Percentiles rank a stretch among this genome's conserved stretches.
phyloP scores from a whole-genome alignment of 2,888 invertebrate genomes.

The Chrysolina americana region DNA sequence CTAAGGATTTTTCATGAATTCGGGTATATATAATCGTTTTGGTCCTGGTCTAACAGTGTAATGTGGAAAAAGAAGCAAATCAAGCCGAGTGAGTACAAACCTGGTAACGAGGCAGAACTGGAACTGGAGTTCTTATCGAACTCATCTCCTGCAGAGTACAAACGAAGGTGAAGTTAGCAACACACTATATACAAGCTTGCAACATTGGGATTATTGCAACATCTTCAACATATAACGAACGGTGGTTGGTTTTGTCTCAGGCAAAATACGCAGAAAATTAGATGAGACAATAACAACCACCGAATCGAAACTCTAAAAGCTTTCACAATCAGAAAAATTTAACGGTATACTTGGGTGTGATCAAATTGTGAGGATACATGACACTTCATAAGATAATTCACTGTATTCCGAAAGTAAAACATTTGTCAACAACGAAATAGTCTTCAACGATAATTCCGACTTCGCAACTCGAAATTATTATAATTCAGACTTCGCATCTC shows the following conservation, averaged over 20 bases:
- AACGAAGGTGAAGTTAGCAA: slow-evolving; percentile 60
- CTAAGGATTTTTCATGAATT: too few relatives aligned
- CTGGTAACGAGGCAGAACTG: slow-evolving; percentile 79
- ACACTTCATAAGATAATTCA: neutral
- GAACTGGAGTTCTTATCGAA: slow-evolving; percentile 81
- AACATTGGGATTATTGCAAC: slow-evolving; percentile 34
- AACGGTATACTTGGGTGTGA: neutral
- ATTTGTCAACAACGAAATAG: too few relatives aligned
- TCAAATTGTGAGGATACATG: neutral
- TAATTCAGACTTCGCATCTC: too few relatives aligned
- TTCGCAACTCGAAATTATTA: too few relatives aligned
- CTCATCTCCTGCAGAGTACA: slow-evolving; percentile 73
- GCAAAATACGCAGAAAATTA: neutral
- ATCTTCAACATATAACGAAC: slow-evolving; percentile 9
- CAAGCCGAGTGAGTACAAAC: slow-evolving; percentile 71
- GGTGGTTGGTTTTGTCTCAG: slow-evolving; percentile 3
- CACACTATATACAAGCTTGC: slow-evolving; percentile 50
- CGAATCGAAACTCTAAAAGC: slow-evolving; percentile 11
- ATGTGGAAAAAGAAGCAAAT: slow-evolving; percentile 57
- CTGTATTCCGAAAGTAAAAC: neutral
- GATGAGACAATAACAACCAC: neutral
- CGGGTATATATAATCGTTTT: too few relatives aligned
- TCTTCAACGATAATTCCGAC: too few relatives aligned
- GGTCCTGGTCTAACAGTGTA: too few relatives aligned
- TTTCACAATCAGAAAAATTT: slow-evolving; percentile 8